A percentile compares a stretch with the other conserved stretches of the same genome.
These are phyloP conservation scores for Hydroisotoma schaefferi DNA, from an alignment of 2,888 invertebrate genomes.

Conservation along the genomic window DNA sequence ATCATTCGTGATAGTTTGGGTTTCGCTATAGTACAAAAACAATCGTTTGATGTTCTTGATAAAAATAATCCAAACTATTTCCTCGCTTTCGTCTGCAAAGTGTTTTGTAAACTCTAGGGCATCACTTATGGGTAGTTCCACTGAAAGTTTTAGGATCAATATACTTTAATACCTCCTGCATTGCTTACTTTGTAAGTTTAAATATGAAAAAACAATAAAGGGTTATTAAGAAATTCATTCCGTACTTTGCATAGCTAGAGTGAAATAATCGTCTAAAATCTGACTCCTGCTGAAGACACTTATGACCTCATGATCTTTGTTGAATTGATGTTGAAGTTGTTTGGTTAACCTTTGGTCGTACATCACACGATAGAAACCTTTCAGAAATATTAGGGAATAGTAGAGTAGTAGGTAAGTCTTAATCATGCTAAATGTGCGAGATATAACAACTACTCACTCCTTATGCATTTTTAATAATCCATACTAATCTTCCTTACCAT, in stretches of 20 bases:
- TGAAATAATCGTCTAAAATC: constrained; percentile 55
- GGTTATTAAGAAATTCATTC: background rate
- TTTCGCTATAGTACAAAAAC: constrained; percentile 29
- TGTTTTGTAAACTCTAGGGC: constrained; percentile 31
- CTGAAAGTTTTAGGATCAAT: constrained; percentile 5
- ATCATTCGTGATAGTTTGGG: no score
- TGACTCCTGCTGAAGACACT: constrained; percentile 54
- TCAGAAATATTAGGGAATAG: background rate
- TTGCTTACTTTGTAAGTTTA: no score
- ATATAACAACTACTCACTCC: background rate
- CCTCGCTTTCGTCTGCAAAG: constrained; percentile 27
- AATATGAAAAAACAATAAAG: background rate
- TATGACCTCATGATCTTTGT: constrained; percentile 51
- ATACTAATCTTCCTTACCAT: background rate
- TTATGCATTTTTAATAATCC: background rate
- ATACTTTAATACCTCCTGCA: background rate
- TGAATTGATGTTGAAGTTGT: constrained; percentile 45
- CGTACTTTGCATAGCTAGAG: constrained; percentile 47
- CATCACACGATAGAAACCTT: constrained; percentile 48
- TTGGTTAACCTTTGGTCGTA: constrained; percentile 49
- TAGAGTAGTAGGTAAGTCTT: background rate
- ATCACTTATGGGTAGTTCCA: constrained; percentile 17
- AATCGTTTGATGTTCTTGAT: constrained; percentile 20
- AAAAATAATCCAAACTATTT: constrained; percentile 25
- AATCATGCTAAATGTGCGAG: background rate